Evolutionary conservation across 2,888 invertebrate species (phyloP).

Genomic region (Conomelus anceps): DNA sequence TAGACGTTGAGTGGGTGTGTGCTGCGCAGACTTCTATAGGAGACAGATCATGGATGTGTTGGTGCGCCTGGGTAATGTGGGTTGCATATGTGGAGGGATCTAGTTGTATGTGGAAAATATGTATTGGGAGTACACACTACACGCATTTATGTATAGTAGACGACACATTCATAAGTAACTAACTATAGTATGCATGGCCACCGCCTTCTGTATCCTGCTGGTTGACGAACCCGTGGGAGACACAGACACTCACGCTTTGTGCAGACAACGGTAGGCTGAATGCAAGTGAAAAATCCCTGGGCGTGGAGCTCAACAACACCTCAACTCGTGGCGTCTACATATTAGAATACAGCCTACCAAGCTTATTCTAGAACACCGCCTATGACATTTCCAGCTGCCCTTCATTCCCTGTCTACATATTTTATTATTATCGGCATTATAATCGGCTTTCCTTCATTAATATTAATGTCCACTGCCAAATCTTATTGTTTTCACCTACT

Average conservation of each 20-base stretch:
- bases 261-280: background rate
- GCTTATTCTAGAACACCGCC: background rate
- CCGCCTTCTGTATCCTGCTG: background rate
- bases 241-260: background rate
- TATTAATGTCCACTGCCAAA: background rate
- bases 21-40: background rate
- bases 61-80: background rate
- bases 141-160: too few relatives aligned
- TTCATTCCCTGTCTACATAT: background rate
- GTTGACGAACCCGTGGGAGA: background rate
- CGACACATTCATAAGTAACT: background rate
- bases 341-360: background rate
- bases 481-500: background rate
- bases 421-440: too few relatives aligned
- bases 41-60: background rate
- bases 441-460: background rate
- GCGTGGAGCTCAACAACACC: background rate
- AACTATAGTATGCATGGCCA: background rate
- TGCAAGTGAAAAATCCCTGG: background rate
- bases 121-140: background rate
- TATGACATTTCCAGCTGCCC: background rate
- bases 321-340: background rate
- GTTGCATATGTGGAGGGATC: background rate
- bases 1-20: background rate
- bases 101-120: too few relatives aligned